Percentiles rank a stretch among this genome's conserved stretches.
phyloP scores from a whole-genome alignment of 2,113 vertebrate species.

The Zapus hudsonius region DNA sequence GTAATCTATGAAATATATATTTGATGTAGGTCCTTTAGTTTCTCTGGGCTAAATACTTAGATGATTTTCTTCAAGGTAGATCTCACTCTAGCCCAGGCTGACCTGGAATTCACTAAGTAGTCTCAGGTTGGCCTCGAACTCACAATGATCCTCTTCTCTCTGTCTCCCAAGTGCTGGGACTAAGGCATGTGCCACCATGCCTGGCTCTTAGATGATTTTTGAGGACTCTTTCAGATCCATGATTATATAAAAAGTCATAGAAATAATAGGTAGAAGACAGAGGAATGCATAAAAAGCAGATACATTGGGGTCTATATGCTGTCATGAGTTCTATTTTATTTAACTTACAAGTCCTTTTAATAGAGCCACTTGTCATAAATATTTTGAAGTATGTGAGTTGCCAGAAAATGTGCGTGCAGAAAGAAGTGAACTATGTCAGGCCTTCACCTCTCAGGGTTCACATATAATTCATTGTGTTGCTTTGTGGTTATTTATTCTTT shows the following conservation, averaged over 20 bases:
- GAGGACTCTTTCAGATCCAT: not conserved
- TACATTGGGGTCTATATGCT: not conserved
- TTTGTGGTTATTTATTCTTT: not conserved
- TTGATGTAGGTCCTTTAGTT: not conserved
- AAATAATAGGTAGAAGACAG: not conserved
- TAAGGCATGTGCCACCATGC: no score
- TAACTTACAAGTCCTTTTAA: not conserved
- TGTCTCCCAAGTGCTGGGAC: no score
- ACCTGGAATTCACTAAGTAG: no score
- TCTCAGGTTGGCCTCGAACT: no score
- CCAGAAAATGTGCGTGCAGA: not conserved
- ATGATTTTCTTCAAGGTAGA: no score
- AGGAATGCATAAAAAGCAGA: slow-evolving; percentile 7
- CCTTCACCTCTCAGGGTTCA: not conserved
- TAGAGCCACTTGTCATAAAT: not conserved
- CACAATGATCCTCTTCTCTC: no score
- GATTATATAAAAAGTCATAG: not conserved
- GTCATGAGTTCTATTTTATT: not conserved
- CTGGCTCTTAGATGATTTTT: no score
- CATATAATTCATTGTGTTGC: fast-evolving
- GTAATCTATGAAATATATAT: not conserved
- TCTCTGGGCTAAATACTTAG: not conserved
- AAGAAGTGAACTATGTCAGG: not conserved
- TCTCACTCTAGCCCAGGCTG: no score
- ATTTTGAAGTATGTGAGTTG: not conserved